Base-by-base conservation (phyloP, 2,113 vertebrate genomes). In the Corythornis cristatus region DNA sequence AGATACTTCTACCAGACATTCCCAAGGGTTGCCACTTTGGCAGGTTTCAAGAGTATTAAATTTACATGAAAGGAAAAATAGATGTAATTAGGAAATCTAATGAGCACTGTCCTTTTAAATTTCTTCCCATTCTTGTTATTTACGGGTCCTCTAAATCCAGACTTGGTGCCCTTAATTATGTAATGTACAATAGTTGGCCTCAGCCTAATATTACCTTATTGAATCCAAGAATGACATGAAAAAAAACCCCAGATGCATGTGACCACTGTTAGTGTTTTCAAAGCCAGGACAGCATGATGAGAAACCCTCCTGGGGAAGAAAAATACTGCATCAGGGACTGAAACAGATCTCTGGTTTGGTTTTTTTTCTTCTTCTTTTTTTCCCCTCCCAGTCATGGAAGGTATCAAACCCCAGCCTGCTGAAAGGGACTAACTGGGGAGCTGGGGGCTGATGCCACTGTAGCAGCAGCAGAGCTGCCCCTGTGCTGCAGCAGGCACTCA, bases 81-180 rank as follows among this genome's bases (percentile, higher is more conserved):
- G 1, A 40, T 83, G 31, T 75, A 51, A 85, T 70, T 77, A 45
- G 83, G 50, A 78, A 26, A 73, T 61, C 37, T 26, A 48, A 57
- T 64, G 31, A 75, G 53, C 12, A 12, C 35, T 43, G 66, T 87
- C 78, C 50, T 96, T 96, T 94, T 86, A 82, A 86, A 88, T 91
- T 66, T 62, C 68, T 88, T 67, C 65, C 26, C 62, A 6, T 75
- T 93, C 77, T 72, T 85, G 40, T 93, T 95, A 81, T 90, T 95
- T 96, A 81, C 3, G 22, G 62, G 28, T 75, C 80, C 77, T 93
- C 93, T 93, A 93, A 95, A 81, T 89, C 60, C 60, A 95, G 77
- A 22, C 58, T 83, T 29, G 31, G 45, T 94, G 85, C 83, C 95
- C 92, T 94, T 96, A 74, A 75, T 97, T 98, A 73, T 95, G 61